A percentile compares a stretch with the other conserved stretches of the same genome.
phyloP scores from a whole-genome alignment of 2,113 vertebrate species.

The Rhea pennata region DNA sequence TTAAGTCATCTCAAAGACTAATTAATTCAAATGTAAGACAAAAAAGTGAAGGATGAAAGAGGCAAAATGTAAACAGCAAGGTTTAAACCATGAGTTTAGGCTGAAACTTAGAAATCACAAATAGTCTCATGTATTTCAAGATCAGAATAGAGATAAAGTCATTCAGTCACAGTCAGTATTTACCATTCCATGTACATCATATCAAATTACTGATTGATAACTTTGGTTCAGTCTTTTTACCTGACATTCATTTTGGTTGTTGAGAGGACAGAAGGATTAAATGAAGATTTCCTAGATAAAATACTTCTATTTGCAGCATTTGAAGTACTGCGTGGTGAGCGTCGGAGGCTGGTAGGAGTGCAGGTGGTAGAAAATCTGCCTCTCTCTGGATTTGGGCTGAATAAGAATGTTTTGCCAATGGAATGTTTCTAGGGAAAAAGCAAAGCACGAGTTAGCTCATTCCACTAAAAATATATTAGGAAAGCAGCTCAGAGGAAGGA shows the following conservation, averaged over 20 bases:
- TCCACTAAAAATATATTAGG: not conserved
- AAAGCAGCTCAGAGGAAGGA: not conserved
- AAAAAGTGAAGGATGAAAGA: not conserved
- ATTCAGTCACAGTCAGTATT: not conserved
- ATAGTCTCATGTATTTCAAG: not conserved
- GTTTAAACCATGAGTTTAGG: not conserved
- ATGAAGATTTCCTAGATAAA: slow-evolving; percentile 58
- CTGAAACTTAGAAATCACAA: not conserved
- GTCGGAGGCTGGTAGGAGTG: slow-evolving; percentile 57
- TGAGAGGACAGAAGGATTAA: slow-evolving; percentile 80
- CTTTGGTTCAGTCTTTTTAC: slow-evolving; percentile 69
- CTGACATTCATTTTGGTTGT: slow-evolving; percentile 90
- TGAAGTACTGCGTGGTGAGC: slow-evolving; percentile 39
- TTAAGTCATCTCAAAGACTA: not conserved
- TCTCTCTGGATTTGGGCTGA: slow-evolving; percentile 78
- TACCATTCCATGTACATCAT: not conserved
- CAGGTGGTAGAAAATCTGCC: slow-evolving; percentile 17
- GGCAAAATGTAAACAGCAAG: not conserved
- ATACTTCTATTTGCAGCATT: slow-evolving; percentile 32
- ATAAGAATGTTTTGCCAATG: slow-evolving; percentile 41
- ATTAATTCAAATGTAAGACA: not conserved
- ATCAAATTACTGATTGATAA: not conserved
- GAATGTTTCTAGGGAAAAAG: slow-evolving; percentile 66
- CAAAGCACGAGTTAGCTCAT: not conserved
- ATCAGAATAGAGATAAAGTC: not conserved